phyloP scores from a whole-genome alignment of 2,797 vertebrate species.

The Phrynocephalus forsythii region DNA sequence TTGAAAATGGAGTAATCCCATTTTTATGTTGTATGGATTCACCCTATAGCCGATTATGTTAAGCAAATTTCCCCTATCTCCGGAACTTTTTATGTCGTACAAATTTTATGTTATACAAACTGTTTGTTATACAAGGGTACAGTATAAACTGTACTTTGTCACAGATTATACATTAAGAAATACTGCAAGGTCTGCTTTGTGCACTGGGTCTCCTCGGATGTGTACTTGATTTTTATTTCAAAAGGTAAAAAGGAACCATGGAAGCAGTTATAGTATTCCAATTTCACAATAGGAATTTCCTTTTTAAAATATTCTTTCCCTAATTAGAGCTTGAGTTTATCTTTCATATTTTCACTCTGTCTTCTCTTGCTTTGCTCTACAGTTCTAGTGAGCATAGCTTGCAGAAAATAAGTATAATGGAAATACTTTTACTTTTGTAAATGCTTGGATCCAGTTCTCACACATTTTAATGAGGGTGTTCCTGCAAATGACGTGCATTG shows the following conservation, averaged over 20 bases:
- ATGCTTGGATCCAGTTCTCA: constrained; percentile 1
- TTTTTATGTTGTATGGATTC: too few species aligned
- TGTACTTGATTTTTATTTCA: background rate
- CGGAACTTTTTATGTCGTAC: too few species aligned
- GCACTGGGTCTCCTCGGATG: background rate
- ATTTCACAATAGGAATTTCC: background rate
- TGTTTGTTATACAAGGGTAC: too few species aligned
- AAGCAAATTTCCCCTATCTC: too few species aligned
- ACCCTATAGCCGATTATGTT: too few species aligned
- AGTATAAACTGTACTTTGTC: too few species aligned
- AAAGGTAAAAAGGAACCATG: background rate
- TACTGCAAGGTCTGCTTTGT: too few species aligned
- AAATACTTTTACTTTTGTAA: background rate
- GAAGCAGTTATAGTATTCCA: background rate
- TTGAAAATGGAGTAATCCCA: too few species aligned
- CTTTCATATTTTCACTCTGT: background rate
- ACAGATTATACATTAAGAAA: too few species aligned
- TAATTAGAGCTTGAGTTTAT: background rate
- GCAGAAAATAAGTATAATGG: background rate
- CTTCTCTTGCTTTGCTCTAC: background rate
- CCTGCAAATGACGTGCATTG: constrained; percentile 7
- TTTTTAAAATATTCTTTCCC: background rate
- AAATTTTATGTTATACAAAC: too few species aligned
- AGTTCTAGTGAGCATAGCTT: background rate
- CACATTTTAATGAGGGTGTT: background rate